Evolutionary conservation across 1,140 invertebrate species (phyloP), one percentile per base, ranked within the genome.

Genomic region (Choristoneura fumiferana): DNA sequence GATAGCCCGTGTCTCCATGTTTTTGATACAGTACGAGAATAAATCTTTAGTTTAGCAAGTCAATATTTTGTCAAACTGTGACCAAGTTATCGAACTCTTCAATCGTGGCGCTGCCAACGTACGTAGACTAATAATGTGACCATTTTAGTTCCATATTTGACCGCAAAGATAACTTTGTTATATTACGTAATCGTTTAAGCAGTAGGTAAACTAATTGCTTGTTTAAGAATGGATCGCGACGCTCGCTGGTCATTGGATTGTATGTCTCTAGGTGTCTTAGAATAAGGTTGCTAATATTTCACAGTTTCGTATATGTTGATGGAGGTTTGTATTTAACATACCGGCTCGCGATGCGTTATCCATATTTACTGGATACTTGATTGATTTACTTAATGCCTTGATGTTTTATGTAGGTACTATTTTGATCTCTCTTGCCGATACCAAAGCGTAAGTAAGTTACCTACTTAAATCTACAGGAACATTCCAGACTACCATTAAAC

Each of bases 1-100:
- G 4, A 87, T 35, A 37, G 40, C 39, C 37, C 14, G 49, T 40
- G 62, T 12, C 12, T 67, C 70, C 76, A 78, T 78, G 56, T 73
- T 78, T n/a, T 56, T 45, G 14, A 36, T 37, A 54, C 36, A 36
- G 12, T 54, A 13, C 33, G 53, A n/a, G n/a, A n/a, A n/a, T 35
- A 54, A 54, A 49, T 49, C 43, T 49, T 49, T 49, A 49, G 22
- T 22, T 49, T 49, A 49, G 29, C 43, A 49, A 49, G 43, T 49
- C 43, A 49, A 49, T 49, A 49, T 49, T n/a, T n/a, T 22, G 12
- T 6, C n/a, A n/a, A n/a, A n/a, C 2, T 3, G 22, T 29, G 2
- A 49, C 43, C 18, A 49, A 49, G 10, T 49, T 22, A 29, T n/a
- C n/a, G 8, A 8, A 22, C 9, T 18, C 10, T 10, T 22, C 22